A percentile compares a stretch with the other conserved stretches of the same genome.
Evolutionary conservation across 2,113 vertebrate genomes (phyloP).

Genomic region (Colaptes auratus): DNA sequence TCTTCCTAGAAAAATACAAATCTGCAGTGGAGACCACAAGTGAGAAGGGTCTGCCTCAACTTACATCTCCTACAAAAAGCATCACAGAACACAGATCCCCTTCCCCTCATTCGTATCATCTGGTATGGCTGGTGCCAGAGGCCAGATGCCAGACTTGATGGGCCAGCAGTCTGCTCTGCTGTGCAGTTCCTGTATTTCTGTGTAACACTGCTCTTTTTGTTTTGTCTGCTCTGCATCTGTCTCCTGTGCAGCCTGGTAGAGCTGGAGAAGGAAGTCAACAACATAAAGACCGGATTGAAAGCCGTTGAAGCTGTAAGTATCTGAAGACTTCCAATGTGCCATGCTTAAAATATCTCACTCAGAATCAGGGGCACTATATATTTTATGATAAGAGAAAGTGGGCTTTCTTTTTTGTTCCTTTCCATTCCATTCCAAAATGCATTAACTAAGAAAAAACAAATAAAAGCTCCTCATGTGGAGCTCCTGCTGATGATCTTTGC

Average conservation of each 20-base stretch:
- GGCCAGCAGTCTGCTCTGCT: slow-evolving; percentile 7
- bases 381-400: slow-evolving; percentile 51
- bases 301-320: slow-evolving; percentile 91
- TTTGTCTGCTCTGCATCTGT: slow-evolving; percentile 16
- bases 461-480: slow-evolving; percentile 32
- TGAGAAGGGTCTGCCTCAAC: not conserved
- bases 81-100: not conserved
- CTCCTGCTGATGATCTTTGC: slow-evolving; percentile 58
- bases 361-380: slow-evolving; percentile 26
- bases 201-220: slow-evolving; percentile 69
- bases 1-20: not conserved
- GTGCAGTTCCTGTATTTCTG: slow-evolving; percentile 17
- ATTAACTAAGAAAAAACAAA: slow-evolving; percentile 46
- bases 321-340: not conserved
- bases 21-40: not conserved
- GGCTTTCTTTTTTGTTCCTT: slow-evolving; percentile 37
- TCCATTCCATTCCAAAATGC: not conserved
- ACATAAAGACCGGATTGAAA: slow-evolving; percentile 88
- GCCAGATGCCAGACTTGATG: slow-evolving; percentile 35
- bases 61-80: not conserved
- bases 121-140: not conserved
- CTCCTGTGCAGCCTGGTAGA: slow-evolving; percentile 84
- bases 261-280: slow-evolving; percentile 93
- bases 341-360: slow-evolving; percentile 22
- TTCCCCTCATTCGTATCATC: not conserved